phyloP scores from a whole-genome alignment of 2,113 vertebrate species.

The Brachyhypopomus occidentalis region DNA sequence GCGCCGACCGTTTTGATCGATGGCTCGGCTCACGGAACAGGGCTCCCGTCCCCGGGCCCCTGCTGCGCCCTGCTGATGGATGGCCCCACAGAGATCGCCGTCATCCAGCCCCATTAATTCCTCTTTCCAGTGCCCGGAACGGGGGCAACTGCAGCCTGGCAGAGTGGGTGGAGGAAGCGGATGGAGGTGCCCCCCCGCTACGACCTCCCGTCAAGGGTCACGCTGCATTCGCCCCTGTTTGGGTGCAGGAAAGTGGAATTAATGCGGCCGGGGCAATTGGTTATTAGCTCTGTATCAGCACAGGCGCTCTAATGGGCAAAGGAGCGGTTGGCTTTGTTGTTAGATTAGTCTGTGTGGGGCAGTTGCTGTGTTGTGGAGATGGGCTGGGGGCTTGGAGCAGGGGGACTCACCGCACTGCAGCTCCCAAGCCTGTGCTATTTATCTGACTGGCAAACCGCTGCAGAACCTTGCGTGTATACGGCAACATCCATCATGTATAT shows the following conservation, averaged over 20 bases:
- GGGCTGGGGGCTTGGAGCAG: background rate
- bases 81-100: constrained; percentile 66
- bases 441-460: constrained; percentile 34
- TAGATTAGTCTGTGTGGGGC: constrained; percentile 34
- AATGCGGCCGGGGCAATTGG: background rate
- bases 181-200: background rate
- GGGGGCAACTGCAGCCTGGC: constrained; percentile 44
- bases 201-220: background rate
- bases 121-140: constrained; percentile 12
- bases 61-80: constrained; percentile 71
- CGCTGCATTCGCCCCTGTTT: background rate
- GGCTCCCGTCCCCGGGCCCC: constrained; percentile 74
- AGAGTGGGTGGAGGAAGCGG: constrained; percentile 49
- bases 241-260: constrained; percentile 28
- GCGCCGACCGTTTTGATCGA: constrained; percentile 72
- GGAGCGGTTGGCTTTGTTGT: constrained; percentile 18
- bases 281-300: background rate
- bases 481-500: background rate
- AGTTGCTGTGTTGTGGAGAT: constrained; percentile 10
- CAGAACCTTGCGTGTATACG: background rate
- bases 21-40: constrained; percentile 69
- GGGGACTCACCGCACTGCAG: background rate
- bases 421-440: constrained; percentile 9
- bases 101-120: constrained; percentile 67
- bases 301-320: constrained; percentile 35